phyloP scores from a whole-genome alignment of 2,888 invertebrate genomes.

The Dynastes maya region DNA sequence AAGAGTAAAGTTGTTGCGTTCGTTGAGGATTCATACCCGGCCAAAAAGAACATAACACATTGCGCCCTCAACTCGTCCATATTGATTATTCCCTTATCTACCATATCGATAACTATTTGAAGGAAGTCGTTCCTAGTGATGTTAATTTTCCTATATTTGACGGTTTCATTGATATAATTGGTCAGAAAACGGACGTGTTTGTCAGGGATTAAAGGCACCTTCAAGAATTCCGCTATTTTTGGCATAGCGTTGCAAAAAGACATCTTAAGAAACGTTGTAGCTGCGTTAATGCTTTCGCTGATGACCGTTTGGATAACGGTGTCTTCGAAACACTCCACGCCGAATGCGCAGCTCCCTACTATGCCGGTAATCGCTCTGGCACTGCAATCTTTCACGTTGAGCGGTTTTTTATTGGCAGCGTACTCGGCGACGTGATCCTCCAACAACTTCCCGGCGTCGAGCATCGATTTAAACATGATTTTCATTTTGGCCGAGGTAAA shows the following conservation, averaged over 20 bases:
- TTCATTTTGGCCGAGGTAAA: conserved; percentile 49
- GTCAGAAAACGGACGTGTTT: background rate
- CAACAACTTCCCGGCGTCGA: conserved; percentile 19
- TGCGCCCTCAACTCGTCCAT: conserved; percentile 68
- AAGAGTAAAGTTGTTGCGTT: conserved; percentile 69
- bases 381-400: conserved; percentile 30
- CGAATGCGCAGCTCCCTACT: conserved; percentile 36
- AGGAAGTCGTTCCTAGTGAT: no score
- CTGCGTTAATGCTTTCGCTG: background rate
- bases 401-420: conserved; percentile 14
- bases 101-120: no score
- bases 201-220: conserved; percentile 14
- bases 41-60: conserved; percentile 70
- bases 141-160: no score
- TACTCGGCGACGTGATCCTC: background rate
- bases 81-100: conserved; percentile 69
- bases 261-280: conserved; percentile 66
- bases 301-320: conserved; percentile 38
- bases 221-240: conserved; percentile 16
- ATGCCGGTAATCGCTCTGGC: conserved; percentile 20
- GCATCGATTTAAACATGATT: conserved; percentile 37
- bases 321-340: conserved; percentile 50
- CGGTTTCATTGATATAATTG: conserved; percentile 23
- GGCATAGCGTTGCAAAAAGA: conserved; percentile 50
- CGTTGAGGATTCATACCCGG: conserved; percentile 73